Evolutionary conservation across 1,140 invertebrate genomes (phyloP), one percentile per base, ranked within the genome.

Genomic region (Aleiodes sp.): DNA sequence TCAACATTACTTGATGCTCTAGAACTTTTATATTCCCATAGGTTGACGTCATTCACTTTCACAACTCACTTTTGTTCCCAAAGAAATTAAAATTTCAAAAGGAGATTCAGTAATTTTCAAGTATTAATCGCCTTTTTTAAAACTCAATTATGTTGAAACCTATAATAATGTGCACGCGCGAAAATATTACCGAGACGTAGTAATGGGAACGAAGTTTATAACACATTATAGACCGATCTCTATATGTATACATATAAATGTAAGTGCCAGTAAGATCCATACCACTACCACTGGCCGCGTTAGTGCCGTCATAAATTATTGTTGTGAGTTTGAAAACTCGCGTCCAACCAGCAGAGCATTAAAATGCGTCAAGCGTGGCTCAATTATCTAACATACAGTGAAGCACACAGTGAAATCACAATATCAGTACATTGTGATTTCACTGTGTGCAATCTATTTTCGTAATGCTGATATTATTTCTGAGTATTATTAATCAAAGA

Each of bases 241-340:
- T 16, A 43, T 41, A 41, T 28, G 12, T 14, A 26, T 26, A 28
- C 21, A 64, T 29, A 39, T 39, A 64, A 43, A 39, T 28, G 12
- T 14, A 64, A 39, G 35, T 29, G 26, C n/a, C 35, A 57, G 37
- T 66, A 66, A 41, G 65, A 37, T 57, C 28, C 35, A 24, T 64
- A 28, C 12, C 14, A 64, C 41, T 29, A 8, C 39, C 7, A 43
- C 39, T 16, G 19, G 64, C 29, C 46, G 65, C 35, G 52, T 66
- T 66, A 57, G 65, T 56, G 35, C 29, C 29, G 39, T 35, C 28
- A 65, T 65, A 65, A 65, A 65, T 65, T 65, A 35, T 65, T 16
- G 26, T 35, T 33, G 26, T 12, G 9, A 16, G 41, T 65, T 56
- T 52, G 26, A 65, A 52, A 65, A 28, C 43, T 19, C 24, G 64